Base-by-base conservation (phyloP, 1,140 invertebrate species). In the Xylocopa sonorina region DNA sequence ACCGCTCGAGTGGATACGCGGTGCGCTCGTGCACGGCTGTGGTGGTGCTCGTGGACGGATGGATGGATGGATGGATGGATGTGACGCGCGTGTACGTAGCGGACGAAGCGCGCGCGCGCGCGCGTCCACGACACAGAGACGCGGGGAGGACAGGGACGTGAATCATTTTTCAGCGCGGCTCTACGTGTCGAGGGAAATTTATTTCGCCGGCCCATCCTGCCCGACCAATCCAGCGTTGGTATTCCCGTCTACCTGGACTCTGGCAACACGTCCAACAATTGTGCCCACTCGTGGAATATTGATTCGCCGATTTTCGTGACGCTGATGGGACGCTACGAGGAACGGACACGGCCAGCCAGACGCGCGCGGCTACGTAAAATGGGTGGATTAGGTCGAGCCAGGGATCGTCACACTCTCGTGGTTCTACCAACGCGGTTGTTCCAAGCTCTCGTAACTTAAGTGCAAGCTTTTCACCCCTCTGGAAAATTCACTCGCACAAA, bases 1-100 rank as follows among this genome's bases (percentile, higher is more conserved):
- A 71, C 64, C 75, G 66, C 24, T 78, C 75, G 50, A 78, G 75
- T 78, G 75, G 75, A 78, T 78, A 78, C 75, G 64, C n/a, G n/a
- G n/a, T n/a, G n/a, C n/a, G n/a, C n/a, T n/a, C n/a, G 51, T 34
- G 74, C 43, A 9, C n/a, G 43, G 43, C 48, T 58, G 41, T 78
- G 60, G 75, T 67, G 29, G 75, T 46, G n/a, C n/a, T n/a, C n/a
- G 51, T 34, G 74, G 29, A 9, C n/a, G 43, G 43, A 34, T 58
- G 41, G 60, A 66, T 67, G 29, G 75, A n/a, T n/a, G n/a, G n/a
- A n/a, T n/a, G n/a, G n/a, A n/a, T 46, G n/a, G 51, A 48, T n/a
- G 53, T 69, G 66, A 78, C 67, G 66, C 66, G 57, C 60, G 60
- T 55, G 16, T 46, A 32, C 43, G 46, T 16, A 34, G 38, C 48